These are phyloP conservation scores for Mesaphorura yosii DNA, from an alignment of 1,140 invertebrate genomes.

Conservation along the genomic window DNA sequence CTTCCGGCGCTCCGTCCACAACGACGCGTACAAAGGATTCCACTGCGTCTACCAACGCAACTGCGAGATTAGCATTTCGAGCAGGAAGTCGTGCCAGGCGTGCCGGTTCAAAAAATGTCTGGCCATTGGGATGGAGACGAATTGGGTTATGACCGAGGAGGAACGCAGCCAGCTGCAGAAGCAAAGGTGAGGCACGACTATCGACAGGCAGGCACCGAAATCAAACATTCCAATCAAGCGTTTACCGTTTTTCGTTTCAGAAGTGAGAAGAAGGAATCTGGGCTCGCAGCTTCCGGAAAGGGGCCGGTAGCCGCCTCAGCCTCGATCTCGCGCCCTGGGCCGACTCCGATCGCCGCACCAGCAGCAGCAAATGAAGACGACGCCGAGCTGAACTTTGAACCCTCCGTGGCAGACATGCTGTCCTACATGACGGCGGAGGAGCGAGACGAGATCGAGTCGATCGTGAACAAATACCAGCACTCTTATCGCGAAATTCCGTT, in stretches of 20 bases:
- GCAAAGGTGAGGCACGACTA: constrained; percentile 23
- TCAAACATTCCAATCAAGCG: not conserved
- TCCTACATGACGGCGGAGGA: constrained; percentile 28
- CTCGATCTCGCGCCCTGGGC: not conserved
- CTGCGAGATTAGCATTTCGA: constrained; percentile 36
- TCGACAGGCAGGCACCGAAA: not conserved
- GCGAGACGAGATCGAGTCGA: constrained; percentile 22
- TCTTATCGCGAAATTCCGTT: constrained; percentile 30
- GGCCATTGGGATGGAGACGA: constrained; percentile 40
- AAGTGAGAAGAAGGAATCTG: constrained; percentile 13
- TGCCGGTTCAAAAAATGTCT: constrained; percentile 40
- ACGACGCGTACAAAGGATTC: constrained; percentile 33
- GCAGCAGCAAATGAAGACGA: constrained; percentile 10
- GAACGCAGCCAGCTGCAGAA: constrained; percentile 36
- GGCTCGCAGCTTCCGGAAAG: too few relatives aligned
- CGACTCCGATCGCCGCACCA: constrained; percentile 6
- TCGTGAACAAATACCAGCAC: constrained; percentile 25
- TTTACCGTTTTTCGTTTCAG: not conserved
- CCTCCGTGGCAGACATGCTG: constrained; percentile 22
- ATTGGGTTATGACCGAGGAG: constrained; percentile 42
- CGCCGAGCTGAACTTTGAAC: constrained; percentile 11
- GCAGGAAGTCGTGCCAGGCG: constrained; percentile 30
- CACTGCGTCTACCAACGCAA: constrained; percentile 34
- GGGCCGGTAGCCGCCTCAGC: not conserved
- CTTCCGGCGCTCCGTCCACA: constrained; percentile 37